A percentile compares a stretch with the other conserved stretches of the same genome.
Conservation (phyloP, 2,113 vertebrate species). For the Murina feae region DNA sequence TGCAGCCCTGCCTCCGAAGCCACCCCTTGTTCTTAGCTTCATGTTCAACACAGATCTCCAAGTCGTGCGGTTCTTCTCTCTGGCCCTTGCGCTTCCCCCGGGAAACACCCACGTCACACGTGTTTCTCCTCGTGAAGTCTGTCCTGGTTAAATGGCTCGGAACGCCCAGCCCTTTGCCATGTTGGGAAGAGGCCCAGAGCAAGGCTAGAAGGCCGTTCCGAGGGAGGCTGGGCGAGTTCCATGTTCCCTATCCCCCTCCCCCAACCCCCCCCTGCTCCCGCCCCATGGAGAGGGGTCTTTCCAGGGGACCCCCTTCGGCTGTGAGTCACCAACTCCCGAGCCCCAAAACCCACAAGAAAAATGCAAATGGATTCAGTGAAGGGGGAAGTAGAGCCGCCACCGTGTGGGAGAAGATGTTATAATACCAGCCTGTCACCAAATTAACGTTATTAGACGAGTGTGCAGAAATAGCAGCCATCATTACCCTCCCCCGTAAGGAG, state of each 20-base stretch:
- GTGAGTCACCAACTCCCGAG: slow-evolving; percentile 33
- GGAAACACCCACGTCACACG: neutral
- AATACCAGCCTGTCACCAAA: slow-evolving; percentile 68
- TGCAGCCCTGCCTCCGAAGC: neutral
- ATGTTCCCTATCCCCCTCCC: accelerated
- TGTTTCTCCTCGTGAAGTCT: neutral
- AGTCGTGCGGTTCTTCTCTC: accelerated
- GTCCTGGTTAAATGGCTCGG: neutral
- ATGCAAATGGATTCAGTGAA: slow-evolving; percentile 45
- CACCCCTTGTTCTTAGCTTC: neutral
- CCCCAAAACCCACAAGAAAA: slow-evolving; percentile 10
- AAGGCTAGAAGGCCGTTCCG: neutral
- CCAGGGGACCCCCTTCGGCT: neutral
- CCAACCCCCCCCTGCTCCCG: accelerated
- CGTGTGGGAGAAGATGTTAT: slow-evolving; percentile 64
- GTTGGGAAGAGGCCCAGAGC: neutral
- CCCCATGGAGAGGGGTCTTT: neutral
- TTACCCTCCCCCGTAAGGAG: slow-evolving; percentile 47
- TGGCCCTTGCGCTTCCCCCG: neutral
- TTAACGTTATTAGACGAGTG: slow-evolving; percentile 61
- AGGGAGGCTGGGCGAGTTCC: neutral
- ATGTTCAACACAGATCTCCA: neutral
- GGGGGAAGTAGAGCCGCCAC: slow-evolving; percentile 39
- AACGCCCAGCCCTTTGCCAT: neutral
- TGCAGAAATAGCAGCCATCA: slow-evolving; percentile 60